These are phyloP conservation scores for Lanius ludovicianus DNA, from an alignment of 2,113 vertebrate genomes.

Conservation along the genomic window DNA sequence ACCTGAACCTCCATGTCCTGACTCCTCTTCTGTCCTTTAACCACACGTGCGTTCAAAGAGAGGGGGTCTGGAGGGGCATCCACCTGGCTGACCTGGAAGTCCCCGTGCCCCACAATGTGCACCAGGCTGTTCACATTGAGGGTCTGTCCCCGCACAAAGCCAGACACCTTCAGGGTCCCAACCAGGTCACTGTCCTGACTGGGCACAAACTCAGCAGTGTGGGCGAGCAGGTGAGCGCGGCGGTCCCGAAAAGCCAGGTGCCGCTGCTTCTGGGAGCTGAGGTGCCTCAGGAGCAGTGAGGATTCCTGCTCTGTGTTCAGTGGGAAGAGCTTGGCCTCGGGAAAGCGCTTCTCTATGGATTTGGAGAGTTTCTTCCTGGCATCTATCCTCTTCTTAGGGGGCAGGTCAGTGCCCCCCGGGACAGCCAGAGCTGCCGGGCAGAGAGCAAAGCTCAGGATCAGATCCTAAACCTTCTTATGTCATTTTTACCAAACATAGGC, in stretches of 20 bases:
- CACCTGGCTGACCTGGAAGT: conserved; percentile 93
- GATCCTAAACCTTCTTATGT: rapidly evolving
- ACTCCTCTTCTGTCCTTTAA: conserved; percentile 68
- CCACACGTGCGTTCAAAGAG: conserved; percentile 71
- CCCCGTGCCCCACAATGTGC: conserved; percentile 90
- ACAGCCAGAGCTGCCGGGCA: conserved; percentile 80
- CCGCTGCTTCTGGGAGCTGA: conserved; percentile 86
- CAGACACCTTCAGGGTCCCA: conserved; percentile 90
- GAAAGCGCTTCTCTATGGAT: conserved; percentile 84
- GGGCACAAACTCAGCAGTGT: conserved; percentile 78
- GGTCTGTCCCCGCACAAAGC: conserved; percentile 86
- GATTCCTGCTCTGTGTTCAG: conserved; percentile 87
- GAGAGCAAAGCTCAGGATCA: not conserved
- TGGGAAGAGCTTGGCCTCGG: conserved; percentile 82
- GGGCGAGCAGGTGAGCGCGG: conserved; percentile 85
- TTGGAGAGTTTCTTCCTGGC: conserved; percentile 82
- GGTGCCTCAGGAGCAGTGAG: conserved; percentile 83
- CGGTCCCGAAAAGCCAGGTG: conserved; percentile 86
- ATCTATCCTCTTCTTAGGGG: conserved; percentile 86
- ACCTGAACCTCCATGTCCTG: conserved; percentile 81
- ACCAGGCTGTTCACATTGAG: conserved; percentile 86
- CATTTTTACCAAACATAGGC: not conserved
- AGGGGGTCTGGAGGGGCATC: conserved; percentile 88
- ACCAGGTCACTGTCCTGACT: conserved; percentile 64
- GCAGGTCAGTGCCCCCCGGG: conserved; percentile 80